Conservation (phyloP, 2,797 vertebrate species). For the Halcyon badia region DNA sequence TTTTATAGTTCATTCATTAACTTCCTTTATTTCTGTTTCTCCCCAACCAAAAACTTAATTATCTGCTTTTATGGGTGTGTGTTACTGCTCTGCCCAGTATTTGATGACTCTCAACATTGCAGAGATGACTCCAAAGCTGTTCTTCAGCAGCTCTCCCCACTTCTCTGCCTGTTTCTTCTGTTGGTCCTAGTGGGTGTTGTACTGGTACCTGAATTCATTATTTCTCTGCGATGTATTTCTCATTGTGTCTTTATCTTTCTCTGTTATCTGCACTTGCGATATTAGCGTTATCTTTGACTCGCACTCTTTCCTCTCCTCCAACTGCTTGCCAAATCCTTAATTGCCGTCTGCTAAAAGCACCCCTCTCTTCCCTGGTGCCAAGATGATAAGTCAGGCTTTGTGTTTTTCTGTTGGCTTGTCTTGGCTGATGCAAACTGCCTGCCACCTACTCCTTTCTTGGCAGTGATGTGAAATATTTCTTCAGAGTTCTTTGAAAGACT, state of each 20-base stretch:
- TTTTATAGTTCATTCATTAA: conserved; percentile 15
- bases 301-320: conserved; percentile 37
- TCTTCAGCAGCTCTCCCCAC: neutral
- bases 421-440: neutral
- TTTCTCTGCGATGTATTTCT: neutral
- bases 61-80: neutral
- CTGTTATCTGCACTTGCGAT: conserved; percentile 9
- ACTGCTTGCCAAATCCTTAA: conserved; percentile 54
- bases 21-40: conserved; percentile 11
- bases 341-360: conserved; percentile 10
- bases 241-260: conserved; percentile 12
- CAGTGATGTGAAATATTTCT: neutral
- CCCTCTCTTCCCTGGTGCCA: conserved; percentile 19
- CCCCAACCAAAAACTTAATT: neutral
- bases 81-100: neutral
- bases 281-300: neutral
- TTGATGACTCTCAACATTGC: neutral
- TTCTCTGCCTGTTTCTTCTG: neutral
- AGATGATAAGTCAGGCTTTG: conserved; percentile 1
- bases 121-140: neutral
- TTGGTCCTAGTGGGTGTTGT: neutral
- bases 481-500: neutral
- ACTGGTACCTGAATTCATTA: neutral
- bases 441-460: neutral
- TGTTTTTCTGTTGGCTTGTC: neutral